Evolutionary conservation across 35 echinoderm and acorn worm genomes (phyloP).

Genomic region (Patiria miniata): DNA sequence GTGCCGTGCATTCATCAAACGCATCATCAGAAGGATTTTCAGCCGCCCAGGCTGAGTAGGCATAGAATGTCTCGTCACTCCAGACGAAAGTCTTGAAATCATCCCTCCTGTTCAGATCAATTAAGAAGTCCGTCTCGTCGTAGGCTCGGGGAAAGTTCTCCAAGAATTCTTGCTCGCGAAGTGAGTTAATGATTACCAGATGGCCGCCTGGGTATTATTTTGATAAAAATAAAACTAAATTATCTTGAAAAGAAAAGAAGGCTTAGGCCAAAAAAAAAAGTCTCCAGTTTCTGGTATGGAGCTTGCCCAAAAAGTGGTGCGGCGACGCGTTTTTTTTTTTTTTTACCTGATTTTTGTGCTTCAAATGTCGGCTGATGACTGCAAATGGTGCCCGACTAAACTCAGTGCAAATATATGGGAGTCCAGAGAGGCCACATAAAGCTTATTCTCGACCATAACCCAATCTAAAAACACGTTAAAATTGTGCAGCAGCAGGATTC

Average conservation of each 20-base stretch:
- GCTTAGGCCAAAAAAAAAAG: not conserved
- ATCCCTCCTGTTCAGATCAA: slow-evolving; percentile 62
- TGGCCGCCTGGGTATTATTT: slow-evolving; percentile 49
- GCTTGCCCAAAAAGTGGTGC: too few species aligned
- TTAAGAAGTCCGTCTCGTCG: slow-evolving; percentile 44
- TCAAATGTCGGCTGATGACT: too few species aligned
- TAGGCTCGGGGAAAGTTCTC: slow-evolving; percentile 53
- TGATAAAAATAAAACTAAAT: not conserved
- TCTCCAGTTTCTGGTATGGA: too few species aligned
- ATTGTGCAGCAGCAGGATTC: too few species aligned
- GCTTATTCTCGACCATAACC: too few species aligned
- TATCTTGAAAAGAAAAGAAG: not conserved
- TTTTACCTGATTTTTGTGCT: too few species aligned
- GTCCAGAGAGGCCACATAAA: too few species aligned
- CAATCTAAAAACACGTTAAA: too few species aligned
- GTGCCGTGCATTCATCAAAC: slow-evolving; percentile 60
- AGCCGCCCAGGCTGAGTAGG: slow-evolving; percentile 61
- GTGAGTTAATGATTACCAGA: slow-evolving; percentile 56
- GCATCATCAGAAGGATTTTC: slow-evolving; percentile 32
- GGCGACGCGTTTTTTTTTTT: too few species aligned
- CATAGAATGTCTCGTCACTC: slow-evolving; percentile 52
- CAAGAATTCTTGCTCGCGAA: slow-evolving; percentile 73
- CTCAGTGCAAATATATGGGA: too few species aligned
- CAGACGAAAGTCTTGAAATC: slow-evolving; percentile 61
- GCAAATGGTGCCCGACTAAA: too few species aligned